These are phyloP conservation scores for Pollenia angustigena DNA, from an alignment of 2,888 invertebrate species.

Conservation along the genomic window DNA sequence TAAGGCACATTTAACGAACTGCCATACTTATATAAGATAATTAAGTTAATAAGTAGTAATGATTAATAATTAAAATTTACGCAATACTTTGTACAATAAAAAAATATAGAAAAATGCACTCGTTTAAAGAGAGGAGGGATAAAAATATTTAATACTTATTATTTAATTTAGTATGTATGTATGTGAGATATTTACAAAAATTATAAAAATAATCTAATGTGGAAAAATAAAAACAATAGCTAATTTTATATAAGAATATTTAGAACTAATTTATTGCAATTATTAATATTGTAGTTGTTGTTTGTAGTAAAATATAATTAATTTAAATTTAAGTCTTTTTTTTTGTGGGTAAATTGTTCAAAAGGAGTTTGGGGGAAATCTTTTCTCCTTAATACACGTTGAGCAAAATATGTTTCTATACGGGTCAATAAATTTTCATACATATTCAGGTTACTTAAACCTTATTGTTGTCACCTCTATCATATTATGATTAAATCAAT, in stretches of 20 bases:
- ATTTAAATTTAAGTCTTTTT: constrained; percentile 54
- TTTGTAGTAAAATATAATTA: constrained; percentile 39
- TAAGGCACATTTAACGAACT: constrained; percentile 63
- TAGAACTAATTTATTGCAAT: constrained; percentile 59
- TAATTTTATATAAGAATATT: constrained; percentile 15
- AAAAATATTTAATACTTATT: constrained; percentile 52
- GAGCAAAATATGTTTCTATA: too few species aligned
- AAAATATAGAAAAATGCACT: constrained; percentile 53
- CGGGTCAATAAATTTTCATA: too few species aligned
- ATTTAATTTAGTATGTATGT: constrained; percentile 16
- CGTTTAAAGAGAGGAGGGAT: constrained; percentile 50
- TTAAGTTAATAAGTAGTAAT: constrained; percentile 13
- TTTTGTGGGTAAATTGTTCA: background rate
- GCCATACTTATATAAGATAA: constrained; percentile 33
- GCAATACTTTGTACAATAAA: constrained; percentile 67
- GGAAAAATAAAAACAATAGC: constrained; percentile 18
- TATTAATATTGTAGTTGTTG: constrained; percentile 25
- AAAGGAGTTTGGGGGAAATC: background rate
- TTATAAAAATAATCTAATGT: background rate
- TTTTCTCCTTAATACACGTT: background rate
- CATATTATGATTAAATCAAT: too few species aligned
- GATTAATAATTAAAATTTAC: constrained; percentile 41
- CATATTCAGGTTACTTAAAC: too few species aligned
- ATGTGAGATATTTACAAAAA: constrained; percentile 46
- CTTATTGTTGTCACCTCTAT: too few species aligned